These are phyloP conservation scores for Thalassaphorura encarpata DNA, from an alignment of 1,140 invertebrate species.

Conservation along the genomic window DNA sequence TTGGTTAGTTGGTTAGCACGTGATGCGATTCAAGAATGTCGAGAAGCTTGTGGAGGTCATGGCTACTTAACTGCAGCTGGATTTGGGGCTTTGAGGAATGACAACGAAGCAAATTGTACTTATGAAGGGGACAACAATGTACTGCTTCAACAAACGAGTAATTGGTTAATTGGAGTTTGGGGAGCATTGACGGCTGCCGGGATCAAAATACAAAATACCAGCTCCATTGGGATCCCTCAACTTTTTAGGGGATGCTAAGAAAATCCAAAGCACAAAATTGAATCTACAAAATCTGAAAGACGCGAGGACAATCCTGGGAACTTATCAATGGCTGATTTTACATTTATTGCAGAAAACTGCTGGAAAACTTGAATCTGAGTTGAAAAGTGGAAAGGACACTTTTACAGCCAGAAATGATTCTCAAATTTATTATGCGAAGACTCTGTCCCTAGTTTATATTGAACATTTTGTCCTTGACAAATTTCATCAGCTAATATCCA, in stretches of 20 bases:
- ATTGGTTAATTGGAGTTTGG: conserved; percentile 37
- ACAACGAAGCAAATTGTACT: conserved; percentile 49
- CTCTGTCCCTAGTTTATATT: conserved; percentile 63
- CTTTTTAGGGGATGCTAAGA: conserved; percentile 43
- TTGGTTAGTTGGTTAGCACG: conserved; percentile 70
- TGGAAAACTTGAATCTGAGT: conserved; percentile 40
- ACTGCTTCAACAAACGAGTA: conserved; percentile 49
- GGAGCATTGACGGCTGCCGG: conserved; percentile 20
- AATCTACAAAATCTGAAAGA: conserved; percentile 45
- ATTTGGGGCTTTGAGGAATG: conserved; percentile 36
- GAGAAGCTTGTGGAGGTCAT: conserved; percentile 52
- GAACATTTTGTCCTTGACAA: conserved; percentile 38
- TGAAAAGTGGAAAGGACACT: conserved; percentile 50
- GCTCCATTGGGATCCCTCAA: conserved; percentile 53
- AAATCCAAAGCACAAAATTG: conserved; percentile 34
- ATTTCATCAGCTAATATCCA: conserved; percentile 26
- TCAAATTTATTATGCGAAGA: conserved; percentile 70
- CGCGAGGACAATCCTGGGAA: conserved; percentile 48
- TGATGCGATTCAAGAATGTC: conserved; percentile 69
- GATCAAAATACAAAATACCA: conserved; percentile 37
- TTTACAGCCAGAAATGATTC: conserved; percentile 67
- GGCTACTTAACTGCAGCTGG: conserved; percentile 26
- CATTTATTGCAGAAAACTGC: conserved; percentile 56
- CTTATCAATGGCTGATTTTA: conserved; percentile 71
- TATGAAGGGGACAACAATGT: conserved; percentile 56